A percentile compares a stretch with the other conserved stretches of the same genome.
phyloP scores from a whole-genome alignment of 2,888 invertebrate genomes.

The Orthonevra nobilis region DNA sequence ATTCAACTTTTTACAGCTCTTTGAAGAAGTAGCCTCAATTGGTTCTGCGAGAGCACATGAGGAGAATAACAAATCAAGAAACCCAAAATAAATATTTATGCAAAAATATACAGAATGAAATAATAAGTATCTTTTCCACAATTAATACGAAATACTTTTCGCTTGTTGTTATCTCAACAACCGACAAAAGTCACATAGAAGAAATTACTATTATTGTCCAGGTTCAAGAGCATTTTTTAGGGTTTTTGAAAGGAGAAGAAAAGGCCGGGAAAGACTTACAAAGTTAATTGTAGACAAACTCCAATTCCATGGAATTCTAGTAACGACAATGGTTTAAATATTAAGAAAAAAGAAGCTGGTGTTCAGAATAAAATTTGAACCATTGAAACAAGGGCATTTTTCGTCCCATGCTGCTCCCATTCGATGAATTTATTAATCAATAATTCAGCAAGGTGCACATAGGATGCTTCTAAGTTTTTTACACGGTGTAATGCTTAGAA shows the following conservation, averaged over 20 bases:
- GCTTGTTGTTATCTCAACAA: too few relatives aligned
- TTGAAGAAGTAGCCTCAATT: too few relatives aligned
- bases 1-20: too few relatives aligned
- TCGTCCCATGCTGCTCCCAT: slow-evolving; percentile 35
- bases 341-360: slow-evolving; percentile 32
- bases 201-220: slow-evolving; percentile 23
- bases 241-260: slow-evolving; percentile 29
- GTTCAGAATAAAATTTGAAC: slow-evolving; percentile 28
- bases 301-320: slow-evolving; percentile 3
- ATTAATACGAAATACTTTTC: too few relatives aligned
- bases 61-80: too few relatives aligned
- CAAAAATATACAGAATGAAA: too few relatives aligned
- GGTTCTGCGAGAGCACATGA: too few relatives aligned
- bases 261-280: slow-evolving; percentile 25
- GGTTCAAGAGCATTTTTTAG: slow-evolving; percentile 30
- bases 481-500: slow-evolving; percentile 33
- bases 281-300: slow-evolving; percentile 36
- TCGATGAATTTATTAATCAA: slow-evolving; percentile 33
- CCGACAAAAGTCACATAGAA: slow-evolving; percentile 21
- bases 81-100: too few relatives aligned
- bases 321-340: slow-evolving; percentile 32
- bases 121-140: too few relatives aligned
- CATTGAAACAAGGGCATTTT: slow-evolving; percentile 29
- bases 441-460: slow-evolving; percentile 27
- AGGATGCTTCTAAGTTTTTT: slow-evolving; percentile 34